Conservation (phyloP, 2,888 invertebrate species). For the Teleogryllus oceanicus region DNA sequence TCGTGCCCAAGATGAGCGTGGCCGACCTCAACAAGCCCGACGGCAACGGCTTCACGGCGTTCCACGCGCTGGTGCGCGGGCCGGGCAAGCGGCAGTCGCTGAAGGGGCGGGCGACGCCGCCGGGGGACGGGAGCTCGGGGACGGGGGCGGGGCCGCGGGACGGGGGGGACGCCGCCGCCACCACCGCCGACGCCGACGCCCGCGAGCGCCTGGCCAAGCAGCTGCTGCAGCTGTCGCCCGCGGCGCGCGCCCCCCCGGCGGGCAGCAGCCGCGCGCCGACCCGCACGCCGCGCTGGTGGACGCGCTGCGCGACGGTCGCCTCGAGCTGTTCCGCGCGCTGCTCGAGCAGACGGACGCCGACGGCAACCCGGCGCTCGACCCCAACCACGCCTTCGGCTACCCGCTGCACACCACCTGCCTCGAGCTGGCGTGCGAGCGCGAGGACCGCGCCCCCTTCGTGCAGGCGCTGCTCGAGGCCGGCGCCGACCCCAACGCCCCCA, state of each 20-base stretch:
- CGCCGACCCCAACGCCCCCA: slow-evolving; percentile 27
- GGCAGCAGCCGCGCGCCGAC: background rate
- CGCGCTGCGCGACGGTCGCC: slow-evolving; percentile 21
- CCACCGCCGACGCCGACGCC: background rate
- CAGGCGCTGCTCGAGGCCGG: slow-evolving; percentile 23
- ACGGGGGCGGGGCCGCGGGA: background rate
- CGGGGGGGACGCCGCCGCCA: background rate
- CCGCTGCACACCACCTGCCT: slow-evolving; percentile 60
- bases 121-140: background rate
- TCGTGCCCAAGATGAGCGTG: background rate
- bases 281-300: slow-evolving; percentile 1
- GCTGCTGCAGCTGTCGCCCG: background rate
- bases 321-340: slow-evolving; percentile 25
- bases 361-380: slow-evolving; percentile 44
- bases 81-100: slow-evolving; percentile 52
- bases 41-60: slow-evolving; percentile 23
- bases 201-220: background rate
- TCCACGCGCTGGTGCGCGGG: slow-evolving; percentile 50
- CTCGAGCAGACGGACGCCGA: slow-evolving; percentile 24
- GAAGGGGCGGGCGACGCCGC: background rate
- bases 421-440: slow-evolving; percentile 55
- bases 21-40: slow-evolving; percentile 20
- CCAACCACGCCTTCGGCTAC: slow-evolving; percentile 56
- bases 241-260: too few relatives aligned
- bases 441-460: slow-evolving; percentile 54